Base-by-base conservation (phyloP, 2,113 vertebrate species). In the Heterochromis multidens region DNA sequence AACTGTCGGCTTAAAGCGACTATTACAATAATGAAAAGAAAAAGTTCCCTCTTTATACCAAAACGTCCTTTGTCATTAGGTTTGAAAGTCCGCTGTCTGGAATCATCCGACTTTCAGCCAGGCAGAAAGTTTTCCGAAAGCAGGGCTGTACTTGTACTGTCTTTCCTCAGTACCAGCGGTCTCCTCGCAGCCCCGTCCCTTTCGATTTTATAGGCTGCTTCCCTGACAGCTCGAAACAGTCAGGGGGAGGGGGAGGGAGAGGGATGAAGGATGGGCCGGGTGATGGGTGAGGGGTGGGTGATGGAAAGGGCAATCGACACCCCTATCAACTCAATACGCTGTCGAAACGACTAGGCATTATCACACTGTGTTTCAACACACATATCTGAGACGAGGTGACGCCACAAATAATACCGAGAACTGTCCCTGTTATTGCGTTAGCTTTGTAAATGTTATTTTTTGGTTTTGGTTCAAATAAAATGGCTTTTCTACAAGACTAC, bases 161-260 rank as follows among this genome's bases (percentile, higher is more conserved):
- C 29, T 81, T 29, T 86, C 78, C 77, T 82, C 89, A 79, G 87
- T 37, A 91, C 80, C 87, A 82, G 14, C 84, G 87, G 67, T 83
- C 77, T 91, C 82, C 81, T 89, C 92, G 82, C 88, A 89, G 95
- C 88, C 93, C 92, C 93, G 88, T 87, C 91, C 90, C 94, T 92
- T 92, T 92, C 91, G 92, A 90, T 79, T 94, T 88, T 96, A 96
- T 96, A 96, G 93, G 56, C 89, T 17, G 83, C 80, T 87, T 59
- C 91, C 93, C 91, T 93, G 91, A 93, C 95, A 95, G 91, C 91
- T 88, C 67, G 61, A 62, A 90, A 84, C 85, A 89, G 94, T 79
- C 16, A 79, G 84, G 81, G 76, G 87, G 84, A 70, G 84, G 81
- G 76, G 85, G 86, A 40, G 61, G 67, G 59, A 13, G 46, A 61